Conservation (phyloP, 64 coral and sea anemone species). For the Dendronephthya gigantea region DNA sequence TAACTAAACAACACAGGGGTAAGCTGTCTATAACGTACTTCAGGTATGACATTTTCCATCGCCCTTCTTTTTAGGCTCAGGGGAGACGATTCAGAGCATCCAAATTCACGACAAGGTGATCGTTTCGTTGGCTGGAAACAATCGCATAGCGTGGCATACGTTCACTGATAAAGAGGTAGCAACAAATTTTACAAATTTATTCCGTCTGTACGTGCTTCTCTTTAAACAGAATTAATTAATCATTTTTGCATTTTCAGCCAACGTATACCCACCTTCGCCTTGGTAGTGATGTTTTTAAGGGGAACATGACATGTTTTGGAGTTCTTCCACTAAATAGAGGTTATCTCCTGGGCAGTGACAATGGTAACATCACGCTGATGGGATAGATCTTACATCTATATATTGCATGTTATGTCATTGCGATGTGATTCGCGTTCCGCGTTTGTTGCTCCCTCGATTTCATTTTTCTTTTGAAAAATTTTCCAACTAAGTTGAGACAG, state of each 20-base stretch:
- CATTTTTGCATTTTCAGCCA: not conserved
- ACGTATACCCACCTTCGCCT: not conserved
- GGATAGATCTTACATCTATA: too few relatives aligned
- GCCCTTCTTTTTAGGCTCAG: not conserved
- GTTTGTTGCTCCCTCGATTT: too few relatives aligned
- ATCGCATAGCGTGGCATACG: slow-evolving; percentile 2
- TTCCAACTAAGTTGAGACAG: too few relatives aligned
- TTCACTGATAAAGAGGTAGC: slow-evolving; percentile 1
- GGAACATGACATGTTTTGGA: slow-evolving; percentile 1
- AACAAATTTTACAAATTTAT: not conserved
- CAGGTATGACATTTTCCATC: not conserved
- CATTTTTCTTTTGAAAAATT: too few relatives aligned
- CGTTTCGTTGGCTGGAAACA: not conserved
- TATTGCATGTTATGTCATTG: too few relatives aligned
- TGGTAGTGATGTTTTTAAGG: not conserved
- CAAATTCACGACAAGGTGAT: not conserved
- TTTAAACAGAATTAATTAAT: not conserved
- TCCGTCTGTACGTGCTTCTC: not conserved
- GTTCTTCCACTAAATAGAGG: not conserved
- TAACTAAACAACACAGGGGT: too few relatives aligned
- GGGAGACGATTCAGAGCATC: not conserved
- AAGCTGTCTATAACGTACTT: not conserved
- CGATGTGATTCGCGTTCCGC: too few relatives aligned
- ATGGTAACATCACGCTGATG: slow-evolving; percentile 6
- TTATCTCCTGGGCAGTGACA: not conserved